Evolutionary conservation across 2,888 invertebrate genomes (phyloP), one percentile per base, ranked within the genome.

Genomic region (Philhelius pedissequus): DNA sequence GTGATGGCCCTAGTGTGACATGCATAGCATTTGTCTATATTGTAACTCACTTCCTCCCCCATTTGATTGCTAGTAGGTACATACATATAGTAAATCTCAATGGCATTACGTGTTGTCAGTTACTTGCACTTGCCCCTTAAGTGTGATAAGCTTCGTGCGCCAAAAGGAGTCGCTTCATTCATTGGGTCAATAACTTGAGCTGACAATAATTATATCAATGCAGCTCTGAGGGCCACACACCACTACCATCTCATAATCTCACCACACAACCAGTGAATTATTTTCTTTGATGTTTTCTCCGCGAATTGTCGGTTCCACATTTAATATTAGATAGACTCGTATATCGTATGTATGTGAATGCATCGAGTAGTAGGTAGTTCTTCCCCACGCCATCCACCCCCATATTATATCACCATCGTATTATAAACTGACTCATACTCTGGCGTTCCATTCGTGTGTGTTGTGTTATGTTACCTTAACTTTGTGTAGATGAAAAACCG

Each of bases 111-210:
- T 70, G 40, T 71, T 66, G 25, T 54, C 35, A 60, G 66, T 69
- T 70, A 70, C 58, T 78, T 74, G 73, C 78, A 83, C 74, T 79
- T 79, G 83, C 56, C 62, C 74, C 43, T 45, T 78, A 35, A 78
- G 25, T 50, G 45, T 30, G 50, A 56, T 83, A 83, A 69, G 78
- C 74, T 35, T 25, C 22, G 35, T 68, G 60, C 18, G 50, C 48
- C 64, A 70, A 81, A 74, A 76, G 58, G 50, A 76, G 70, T 77
- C 35, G 40, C 45, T 45, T 69, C 62, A 56, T 79, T 84, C 84
- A 84, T 62, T 84, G 40, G 84, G 84, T 84, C 80, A 84, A 84
- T 84, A 80, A 80, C 84, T 80, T 84, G 66, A 80, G 75, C 79
- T 66, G 11, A 15, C 70, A 64, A 62, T 74, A 32, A 64, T 64